Base-by-base conservation (phyloP, 2,888 invertebrate genomes). In the Dascillus cervinus region DNA sequence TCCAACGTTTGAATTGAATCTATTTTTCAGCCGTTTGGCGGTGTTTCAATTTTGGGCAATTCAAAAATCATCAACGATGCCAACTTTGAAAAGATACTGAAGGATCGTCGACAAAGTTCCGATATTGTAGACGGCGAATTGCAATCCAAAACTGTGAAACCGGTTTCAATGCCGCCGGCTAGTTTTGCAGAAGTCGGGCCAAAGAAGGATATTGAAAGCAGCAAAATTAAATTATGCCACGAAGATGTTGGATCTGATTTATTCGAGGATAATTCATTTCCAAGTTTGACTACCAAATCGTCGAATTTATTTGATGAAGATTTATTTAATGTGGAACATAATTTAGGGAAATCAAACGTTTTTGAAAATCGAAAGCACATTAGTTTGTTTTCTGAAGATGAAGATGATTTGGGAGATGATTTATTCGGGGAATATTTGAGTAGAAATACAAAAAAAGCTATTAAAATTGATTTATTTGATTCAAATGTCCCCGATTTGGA, bases 31-130 rank as follows among this genome's bases (percentile, higher is more conserved):
- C 75, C 76, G 3, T 51, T 70, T 3, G 77, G 76, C 2, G 78
- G 72, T 1, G 70, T 75, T 26, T 72, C 77, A 4, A 55, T 77
- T 21, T 72, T 77, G 44, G 76, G 73, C 4, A 38, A 41, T n/a
- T 9, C 46, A 1, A 40, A 54, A 30, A 23, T 56, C 4, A 50
- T 54, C 26, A 38, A 41, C 4, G 37, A 39, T 5, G 32, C 44
- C 25, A 35, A 40, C 22, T 29, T 47, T 4, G 40, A 26, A 19
- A 47, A 49, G 11, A 22, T 45, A 15, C 30, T 52, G 24, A 45
- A 46, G 33, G 42, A 29, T 11, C 32, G 41, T 14, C 32, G 23
- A 13, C 36, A 34, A 17, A 29, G 34, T 15, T 41, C 41, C 11
- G 10, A 35, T 27, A 26, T 3, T 29, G 15, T 9, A 22, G 10